Conservation (phyloP, 2,797 vertebrate genomes). For the Todus mexicanus region DNA sequence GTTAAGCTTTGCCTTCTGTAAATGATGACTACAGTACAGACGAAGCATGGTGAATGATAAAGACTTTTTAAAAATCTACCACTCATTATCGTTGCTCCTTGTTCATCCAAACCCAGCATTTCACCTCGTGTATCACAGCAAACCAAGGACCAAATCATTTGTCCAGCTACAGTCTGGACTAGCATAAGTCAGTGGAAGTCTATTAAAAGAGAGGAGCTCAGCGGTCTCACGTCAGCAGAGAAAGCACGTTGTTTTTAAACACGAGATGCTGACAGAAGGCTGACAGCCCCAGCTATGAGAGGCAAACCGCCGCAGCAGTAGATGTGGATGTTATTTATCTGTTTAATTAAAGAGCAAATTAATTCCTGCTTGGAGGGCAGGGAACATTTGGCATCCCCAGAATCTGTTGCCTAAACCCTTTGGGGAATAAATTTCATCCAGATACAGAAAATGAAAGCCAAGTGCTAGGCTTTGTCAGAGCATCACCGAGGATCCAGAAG, state of each 20-base stretch:
- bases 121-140: neutral
- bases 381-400: neutral
- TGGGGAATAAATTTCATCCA: neutral
- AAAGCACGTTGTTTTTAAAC: neutral
- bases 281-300: neutral
- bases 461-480: neutral
- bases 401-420: neutral
- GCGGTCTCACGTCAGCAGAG: neutral
- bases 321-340: conserved; percentile 12
- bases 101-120: neutral
- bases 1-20: neutral
- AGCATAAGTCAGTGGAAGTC: neutral
- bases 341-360: conserved; percentile 47
- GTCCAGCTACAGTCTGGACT: neutral
- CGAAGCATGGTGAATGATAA: neutral
- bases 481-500: neutral
- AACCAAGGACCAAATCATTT: neutral
- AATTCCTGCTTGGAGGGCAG: conserved; percentile 5
- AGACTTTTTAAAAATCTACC: neutral
- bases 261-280: neutral
- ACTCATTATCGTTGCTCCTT: neutral
- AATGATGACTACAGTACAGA: neutral
- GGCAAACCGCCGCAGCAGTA: neutral
- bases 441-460: neutral
- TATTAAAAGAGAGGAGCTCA: neutral